Conservation (phyloP, 2,888 invertebrate species). For the Epiblema foenella region DNA sequence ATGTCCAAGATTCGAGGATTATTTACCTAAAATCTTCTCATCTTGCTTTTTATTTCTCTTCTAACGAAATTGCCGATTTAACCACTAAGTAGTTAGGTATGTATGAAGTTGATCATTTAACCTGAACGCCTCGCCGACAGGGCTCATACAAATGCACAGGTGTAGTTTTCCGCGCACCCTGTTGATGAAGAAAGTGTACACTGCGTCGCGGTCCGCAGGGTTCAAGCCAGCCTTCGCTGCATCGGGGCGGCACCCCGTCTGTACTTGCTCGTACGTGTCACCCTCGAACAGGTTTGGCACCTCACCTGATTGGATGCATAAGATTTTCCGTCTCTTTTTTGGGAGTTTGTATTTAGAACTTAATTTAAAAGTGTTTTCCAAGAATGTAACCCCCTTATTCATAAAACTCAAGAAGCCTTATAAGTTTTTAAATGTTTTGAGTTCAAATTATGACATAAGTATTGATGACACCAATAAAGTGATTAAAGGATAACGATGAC, state of each 20-base stretch:
- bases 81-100: no score
- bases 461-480: no score
- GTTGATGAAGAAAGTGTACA: slow-evolving; percentile 94
- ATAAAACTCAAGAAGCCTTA: no score
- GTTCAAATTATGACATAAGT: no score
- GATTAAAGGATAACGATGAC: no score
- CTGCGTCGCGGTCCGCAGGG: slow-evolving; percentile 89
- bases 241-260: slow-evolving; percentile 89
- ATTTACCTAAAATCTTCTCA: no score
- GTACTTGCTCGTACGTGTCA: slow-evolving; percentile 93
- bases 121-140: slow-evolving; percentile 94
- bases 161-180: slow-evolving; percentile 93
- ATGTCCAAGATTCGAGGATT: no score
- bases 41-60: no score
- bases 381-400: no score
- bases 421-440: no score
- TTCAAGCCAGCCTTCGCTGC: slow-evolving; percentile 89
- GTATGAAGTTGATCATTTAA: slow-evolving; percentile 50
- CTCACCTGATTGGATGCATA: slow-evolving; percentile 84
- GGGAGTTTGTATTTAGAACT: not conserved
- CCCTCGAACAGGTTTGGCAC: slow-evolving; percentile 96
- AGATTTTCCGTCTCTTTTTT: not conserved
- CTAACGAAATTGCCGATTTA: no score
- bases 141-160: slow-evolving; percentile 95
- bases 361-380: no score